Evolutionary conservation across 2,888 invertebrate genomes (phyloP), one percentile per base, ranked within the genome.

Genomic region (Lasius fuliginosus): DNA sequence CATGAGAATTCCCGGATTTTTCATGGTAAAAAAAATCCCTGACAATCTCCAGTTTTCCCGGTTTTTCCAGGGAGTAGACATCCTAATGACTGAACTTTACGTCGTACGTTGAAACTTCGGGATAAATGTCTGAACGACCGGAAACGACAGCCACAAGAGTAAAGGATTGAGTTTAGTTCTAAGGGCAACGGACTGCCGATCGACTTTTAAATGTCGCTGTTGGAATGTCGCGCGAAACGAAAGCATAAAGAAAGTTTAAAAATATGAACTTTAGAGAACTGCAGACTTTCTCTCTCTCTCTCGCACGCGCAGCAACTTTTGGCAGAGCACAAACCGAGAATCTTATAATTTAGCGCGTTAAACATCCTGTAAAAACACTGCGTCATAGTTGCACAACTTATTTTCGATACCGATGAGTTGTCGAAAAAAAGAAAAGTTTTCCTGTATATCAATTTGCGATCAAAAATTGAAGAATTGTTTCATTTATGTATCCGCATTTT

Each of bases 41-140:
- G 23, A 23, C 23, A 23, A 23, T 23, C 23, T 23, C 23, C 23
- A 23, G 23, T 23, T 23, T 23, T 23, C 23, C 23, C 23, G 23
- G 23, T 23, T 23, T 23, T 23, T 23, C 23, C 23, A 0, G 23
- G 23, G 23, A 23, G 23, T 23, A 23, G 23, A 23, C 23, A 23
- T 0, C 23, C 23, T 23, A 23, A 23, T 23, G 88, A 83, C 85
- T 85, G 82, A 79, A 79, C 71, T 64, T n/a, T 68, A 73, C 64
- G 75, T 69, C 65, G 85, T 68, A 33, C 68, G 12, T 56, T 56
- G 85, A 84, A 87, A 89, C 88, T 89, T 90, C 79, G 77, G 73
- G 90, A 90, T 88, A 89, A 90, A 88, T 87, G 83, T 87, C 88
- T 74, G 84, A 87, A 83, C 85, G 87, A 65, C 84, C 90, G 88